Evolutionary conservation across 2,113 vertebrate species (phyloP), one percentile per base, ranked within the genome.

Genomic region (Chloroceryle aenea): DNA sequence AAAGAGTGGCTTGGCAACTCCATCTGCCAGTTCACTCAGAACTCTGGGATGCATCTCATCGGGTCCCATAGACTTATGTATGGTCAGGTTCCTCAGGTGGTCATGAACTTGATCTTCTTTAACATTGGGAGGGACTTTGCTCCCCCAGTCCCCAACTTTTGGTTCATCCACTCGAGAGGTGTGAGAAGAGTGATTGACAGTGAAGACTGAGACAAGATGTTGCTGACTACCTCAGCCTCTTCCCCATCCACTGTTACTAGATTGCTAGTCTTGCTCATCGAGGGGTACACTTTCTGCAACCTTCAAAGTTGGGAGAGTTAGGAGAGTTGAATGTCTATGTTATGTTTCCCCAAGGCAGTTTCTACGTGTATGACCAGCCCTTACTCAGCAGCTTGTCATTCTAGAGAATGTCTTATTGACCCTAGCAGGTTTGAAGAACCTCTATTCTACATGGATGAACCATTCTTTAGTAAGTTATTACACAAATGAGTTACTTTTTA

Each of bases 321-420:
- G 10, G 43, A 59, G 23, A 87, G 23, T n/a, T 59, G 59, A 63
- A 94, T 9, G 34, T 12, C 15, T 90, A 52, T 2, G 21, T 58
- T 73, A 2, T 34, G 75, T 83, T 92, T 90, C 76, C 83, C 75
- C 50, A 62, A 86, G 86, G 72, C 59, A 81, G 32, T 77, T 95
- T 77, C 56, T 43, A 84, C 80, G 67, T 38, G 26, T 26, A 36
- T 61, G 61, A 90, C 43, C 23, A 78, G 38, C 29, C 47, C 43
- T 93, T 84, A 78, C 29, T 78, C 73, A 92, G 76, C 76, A 78
- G 52, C 59, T 67, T 80, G 75, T 75, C 38, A 63, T 84, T 92
- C 18, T 69, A 63, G 34, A 74, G 66, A 76, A 94, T 34, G 32
- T 63, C 26, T 71, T 86, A 81, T 38, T 84, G 86, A 87, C 38